Conservation (phyloP, 1,140 invertebrate species). For the Calycopis cecrops region DNA sequence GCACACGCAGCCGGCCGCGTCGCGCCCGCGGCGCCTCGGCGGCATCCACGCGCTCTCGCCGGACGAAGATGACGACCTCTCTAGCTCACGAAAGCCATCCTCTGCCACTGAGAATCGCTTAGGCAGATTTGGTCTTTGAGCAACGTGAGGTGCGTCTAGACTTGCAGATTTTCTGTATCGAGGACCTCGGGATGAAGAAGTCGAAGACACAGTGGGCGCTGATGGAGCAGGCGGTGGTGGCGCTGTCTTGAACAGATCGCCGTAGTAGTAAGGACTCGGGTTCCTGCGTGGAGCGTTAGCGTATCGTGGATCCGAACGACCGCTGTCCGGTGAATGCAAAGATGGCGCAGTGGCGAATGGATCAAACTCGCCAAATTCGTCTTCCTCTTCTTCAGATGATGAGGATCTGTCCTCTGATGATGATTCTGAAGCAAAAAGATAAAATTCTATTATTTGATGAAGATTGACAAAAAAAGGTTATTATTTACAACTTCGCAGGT, state of each 20-base stretch:
- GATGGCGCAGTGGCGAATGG: slow-evolving; percentile 64
- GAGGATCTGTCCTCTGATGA: slow-evolving; percentile 62
- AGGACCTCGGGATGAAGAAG: slow-evolving; percentile 59
- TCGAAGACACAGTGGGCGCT: slow-evolving; percentile 52
- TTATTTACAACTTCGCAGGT: no score
- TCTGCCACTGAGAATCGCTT: slow-evolving; percentile 81
- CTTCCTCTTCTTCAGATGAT: slow-evolving; percentile 61
- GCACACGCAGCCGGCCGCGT: slow-evolving; percentile 79
- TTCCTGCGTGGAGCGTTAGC: slow-evolving; percentile 78
- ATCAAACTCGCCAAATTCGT: slow-evolving; percentile 69
- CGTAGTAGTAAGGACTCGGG: slow-evolving; percentile 87
- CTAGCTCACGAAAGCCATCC: slow-evolving; percentile 77
- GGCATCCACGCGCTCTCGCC: slow-evolving; percentile 76
- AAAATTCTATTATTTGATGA: slow-evolving; percentile 19
- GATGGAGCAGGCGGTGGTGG: slow-evolving; percentile 47
- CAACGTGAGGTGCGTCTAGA: slow-evolving; percentile 79
- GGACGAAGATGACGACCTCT: slow-evolving; percentile 68
- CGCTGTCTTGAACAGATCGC: slow-evolving; percentile 80
- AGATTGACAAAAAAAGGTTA: no score
- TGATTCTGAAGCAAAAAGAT: slow-evolving; percentile 56
- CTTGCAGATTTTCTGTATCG: slow-evolving; percentile 79
- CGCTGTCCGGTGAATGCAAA: slow-evolving; percentile 65
- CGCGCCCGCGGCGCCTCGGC: slow-evolving; percentile 76
- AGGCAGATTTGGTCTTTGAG: slow-evolving; percentile 61
- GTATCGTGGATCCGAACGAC: slow-evolving; percentile 71